phyloP scores from a whole-genome alignment of 2,113 vertebrate genomes.

The Prunella himalayana region DNA sequence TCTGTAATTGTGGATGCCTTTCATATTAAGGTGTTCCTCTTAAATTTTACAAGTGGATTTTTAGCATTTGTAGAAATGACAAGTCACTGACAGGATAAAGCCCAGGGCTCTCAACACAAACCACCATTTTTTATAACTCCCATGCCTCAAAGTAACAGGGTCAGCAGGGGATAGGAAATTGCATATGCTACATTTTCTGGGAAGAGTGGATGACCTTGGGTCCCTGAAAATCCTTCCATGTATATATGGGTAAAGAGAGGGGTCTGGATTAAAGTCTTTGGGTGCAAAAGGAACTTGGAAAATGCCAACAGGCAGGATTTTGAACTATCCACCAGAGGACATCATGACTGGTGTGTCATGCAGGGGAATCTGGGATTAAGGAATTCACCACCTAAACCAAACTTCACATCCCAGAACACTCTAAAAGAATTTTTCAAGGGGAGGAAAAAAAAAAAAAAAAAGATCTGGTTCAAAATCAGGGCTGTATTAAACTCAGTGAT shows the following conservation, averaged over 20 bases:
- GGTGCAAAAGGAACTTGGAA: not conserved
- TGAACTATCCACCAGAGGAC: not conserved
- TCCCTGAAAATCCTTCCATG: not conserved
- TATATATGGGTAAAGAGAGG: not conserved
- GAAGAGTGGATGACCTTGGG: not conserved
- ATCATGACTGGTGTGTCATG: rapidly evolving
- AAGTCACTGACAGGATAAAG: not conserved
- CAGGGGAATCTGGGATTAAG: not conserved
- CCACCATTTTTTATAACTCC: not conserved
- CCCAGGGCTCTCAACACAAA: not conserved
- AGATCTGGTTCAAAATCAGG: not conserved
- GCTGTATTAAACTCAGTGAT: not conserved
- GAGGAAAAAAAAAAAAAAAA: rapidly evolving
- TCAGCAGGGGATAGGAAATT: not conserved
- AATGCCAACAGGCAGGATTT: not conserved
- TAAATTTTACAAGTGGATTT: not conserved
- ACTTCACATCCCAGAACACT: not conserved
- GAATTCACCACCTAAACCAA: not conserved
- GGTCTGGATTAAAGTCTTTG: not conserved
- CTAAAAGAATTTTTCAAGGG: not conserved
- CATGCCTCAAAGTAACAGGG: not conserved
- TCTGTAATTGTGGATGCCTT: not conserved
- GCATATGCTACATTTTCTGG: not conserved
- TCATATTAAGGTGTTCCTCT: not conserved
- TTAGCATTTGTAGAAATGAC: not conserved